Conservation (phyloP, 2,797 vertebrate genomes). For the Hybognathus amarus region DNA sequence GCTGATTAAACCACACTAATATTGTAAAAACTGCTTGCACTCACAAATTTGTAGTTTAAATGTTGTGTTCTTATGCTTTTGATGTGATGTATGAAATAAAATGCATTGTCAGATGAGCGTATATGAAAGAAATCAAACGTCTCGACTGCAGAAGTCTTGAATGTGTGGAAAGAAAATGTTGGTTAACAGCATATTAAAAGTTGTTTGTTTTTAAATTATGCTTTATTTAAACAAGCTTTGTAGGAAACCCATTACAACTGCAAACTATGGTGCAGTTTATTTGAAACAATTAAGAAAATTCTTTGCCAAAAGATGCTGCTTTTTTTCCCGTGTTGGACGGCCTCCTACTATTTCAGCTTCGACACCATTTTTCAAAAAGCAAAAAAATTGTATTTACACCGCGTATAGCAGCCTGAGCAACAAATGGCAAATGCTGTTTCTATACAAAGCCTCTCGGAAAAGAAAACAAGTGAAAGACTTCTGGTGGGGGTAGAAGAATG, state of each 20-base stretch:
- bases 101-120: not conserved
- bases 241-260: constrained; percentile 63
- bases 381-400: constrained; percentile 57
- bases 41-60: not conserved
- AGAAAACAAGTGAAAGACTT: constrained; percentile 26
- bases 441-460: constrained; percentile 50
- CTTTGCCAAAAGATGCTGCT: constrained; percentile 23
- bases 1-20: not conserved
- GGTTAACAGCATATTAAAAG: constrained; percentile 25
- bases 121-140: not conserved
- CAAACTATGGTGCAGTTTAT: constrained; percentile 49
- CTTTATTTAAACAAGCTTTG: constrained; percentile 81
- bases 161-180: not conserved
- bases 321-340: constrained; percentile 7
- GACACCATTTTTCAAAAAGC: constrained; percentile 52
- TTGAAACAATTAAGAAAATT: constrained; percentile 30
- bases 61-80: not conserved
- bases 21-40: not conserved
- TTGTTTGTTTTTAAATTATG: constrained; percentile 77
- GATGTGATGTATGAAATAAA: constrained; percentile 45
- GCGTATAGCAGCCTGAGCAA: constrained; percentile 56
- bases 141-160: not conserved
- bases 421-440: constrained; percentile 34
- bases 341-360: constrained; percentile 47
- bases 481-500: constrained; percentile 14